Conservation (phyloP, 2,888 invertebrate species). For the Volucella inflata region DNA sequence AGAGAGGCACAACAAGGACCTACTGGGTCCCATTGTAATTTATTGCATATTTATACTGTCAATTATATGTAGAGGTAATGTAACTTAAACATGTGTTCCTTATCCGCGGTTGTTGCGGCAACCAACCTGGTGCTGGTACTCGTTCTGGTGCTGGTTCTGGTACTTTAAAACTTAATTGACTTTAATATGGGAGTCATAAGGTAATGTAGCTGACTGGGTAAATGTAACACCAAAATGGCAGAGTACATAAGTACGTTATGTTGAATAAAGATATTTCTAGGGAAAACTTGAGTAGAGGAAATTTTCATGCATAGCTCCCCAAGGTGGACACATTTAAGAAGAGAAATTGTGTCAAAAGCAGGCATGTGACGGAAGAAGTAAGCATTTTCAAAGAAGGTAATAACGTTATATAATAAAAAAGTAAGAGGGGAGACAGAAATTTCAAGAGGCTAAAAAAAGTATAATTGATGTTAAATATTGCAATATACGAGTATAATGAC, state of each 20-base stretch:
- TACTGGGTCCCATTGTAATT: conserved; percentile 42
- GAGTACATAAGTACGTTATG: neutral
- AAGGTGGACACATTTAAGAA: conserved; percentile 6
- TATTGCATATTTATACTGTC: conserved; percentile 67
- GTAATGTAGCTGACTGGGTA: conserved; percentile 27
- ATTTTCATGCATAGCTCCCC: conserved; percentile 39
- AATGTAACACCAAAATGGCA: neutral
- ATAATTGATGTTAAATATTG: conserved; percentile 36
- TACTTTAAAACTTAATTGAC: conserved; percentile 61
- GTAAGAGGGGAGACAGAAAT: neutral
- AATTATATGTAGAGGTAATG: conserved; percentile 49
- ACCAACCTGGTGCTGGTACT: conserved; percentile 1
- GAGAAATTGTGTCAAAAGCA: conserved; percentile 6
- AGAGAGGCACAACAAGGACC: neutral
- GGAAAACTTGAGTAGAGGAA: conserved; percentile 26
- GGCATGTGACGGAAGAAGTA: neutral
- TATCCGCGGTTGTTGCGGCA: conserved; percentile 14
- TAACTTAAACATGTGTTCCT: conserved; percentile 46
- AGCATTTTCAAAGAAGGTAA: conserved; percentile 26
- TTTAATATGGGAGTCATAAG: conserved; percentile 53
- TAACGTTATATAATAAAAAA: conserved; percentile 34
- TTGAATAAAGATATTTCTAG: conserved; percentile 8
- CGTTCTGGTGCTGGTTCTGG: conserved; percentile 9
- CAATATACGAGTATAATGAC: too few relatives aligned
- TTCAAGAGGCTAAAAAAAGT: conserved; percentile 33